Evolutionary conservation across 2,797 vertebrate genomes (phyloP).

Genomic region (Megaceryle alcyon): DNA sequence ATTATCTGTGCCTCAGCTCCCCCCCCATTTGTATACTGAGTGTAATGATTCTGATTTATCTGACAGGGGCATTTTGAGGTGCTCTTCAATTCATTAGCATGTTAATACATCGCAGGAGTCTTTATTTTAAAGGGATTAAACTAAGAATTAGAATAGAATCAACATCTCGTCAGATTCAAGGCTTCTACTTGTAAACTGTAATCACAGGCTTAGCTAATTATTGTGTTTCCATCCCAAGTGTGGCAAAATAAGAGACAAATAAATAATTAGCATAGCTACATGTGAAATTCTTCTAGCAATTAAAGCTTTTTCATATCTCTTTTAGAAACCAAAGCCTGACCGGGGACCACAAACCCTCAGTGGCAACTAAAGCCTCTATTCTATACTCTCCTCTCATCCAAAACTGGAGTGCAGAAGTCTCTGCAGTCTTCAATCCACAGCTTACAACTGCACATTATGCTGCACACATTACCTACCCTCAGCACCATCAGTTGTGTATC

Average conservation of each 20-base stretch:
- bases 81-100: background rate
- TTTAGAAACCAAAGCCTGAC: background rate
- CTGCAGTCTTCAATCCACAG: background rate
- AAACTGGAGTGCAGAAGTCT: background rate
- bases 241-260: background rate
- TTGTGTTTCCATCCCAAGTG: background rate
- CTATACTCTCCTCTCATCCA: background rate
- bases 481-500: background rate
- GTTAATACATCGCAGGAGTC: background rate
- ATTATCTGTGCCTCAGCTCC: background rate
- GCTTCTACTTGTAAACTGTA: background rate
- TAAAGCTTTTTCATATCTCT: background rate
- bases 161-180: background rate
- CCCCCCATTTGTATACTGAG: background rate
- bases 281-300: background rate
- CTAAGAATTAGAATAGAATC: background rate
- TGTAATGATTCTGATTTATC: background rate
- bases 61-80: background rate
- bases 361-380: background rate
- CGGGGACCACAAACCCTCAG: background rate
- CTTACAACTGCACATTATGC: background rate
- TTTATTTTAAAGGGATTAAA: background rate
- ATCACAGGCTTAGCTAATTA: background rate
- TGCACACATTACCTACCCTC: fast-evolving
- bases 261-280: background rate